phyloP scores from a whole-genome alignment of 2,113 vertebrate genomes.

The Pogonocichla stellata region DNA sequence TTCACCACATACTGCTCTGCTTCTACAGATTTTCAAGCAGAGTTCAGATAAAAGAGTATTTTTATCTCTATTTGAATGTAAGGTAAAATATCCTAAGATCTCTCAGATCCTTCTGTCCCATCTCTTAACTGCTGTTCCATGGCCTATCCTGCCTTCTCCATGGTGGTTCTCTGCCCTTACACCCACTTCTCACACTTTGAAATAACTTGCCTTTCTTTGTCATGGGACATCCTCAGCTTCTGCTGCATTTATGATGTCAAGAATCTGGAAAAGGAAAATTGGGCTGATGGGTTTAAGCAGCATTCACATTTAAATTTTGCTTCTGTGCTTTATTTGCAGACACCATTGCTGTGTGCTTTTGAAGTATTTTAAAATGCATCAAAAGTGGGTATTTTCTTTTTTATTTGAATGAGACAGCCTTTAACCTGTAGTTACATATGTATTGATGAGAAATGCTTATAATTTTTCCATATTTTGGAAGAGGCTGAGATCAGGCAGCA shows the following conservation, averaged over 20 bases:
- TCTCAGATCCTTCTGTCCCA: background rate
- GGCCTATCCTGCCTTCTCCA: background rate
- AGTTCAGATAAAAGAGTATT: background rate
- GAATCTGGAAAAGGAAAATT: background rate
- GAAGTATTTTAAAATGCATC: background rate
- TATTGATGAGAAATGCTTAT: background rate
- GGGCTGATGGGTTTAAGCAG: background rate
- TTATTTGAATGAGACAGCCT: background rate
- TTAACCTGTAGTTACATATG: background rate
- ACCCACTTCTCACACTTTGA: background rate
- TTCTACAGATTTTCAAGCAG: background rate
- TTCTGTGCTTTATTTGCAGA: background rate
- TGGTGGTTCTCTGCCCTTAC: background rate
- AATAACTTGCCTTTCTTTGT: background rate
- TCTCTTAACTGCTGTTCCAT: background rate
- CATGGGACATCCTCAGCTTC: background rate
- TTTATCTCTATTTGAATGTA: background rate
- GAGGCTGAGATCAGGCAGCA: background rate
- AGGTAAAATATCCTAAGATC: background rate
- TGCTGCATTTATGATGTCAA: background rate
- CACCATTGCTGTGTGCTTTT: rapidly evolving
- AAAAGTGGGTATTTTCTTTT: background rate
- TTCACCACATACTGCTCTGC: background rate
- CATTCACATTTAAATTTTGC: background rate
- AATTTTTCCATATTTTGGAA: background rate